Evolutionary conservation across 2,888 invertebrate genomes (phyloP), one percentile per base, ranked within the genome.

Genomic region (Exocentrus adspersus): DNA sequence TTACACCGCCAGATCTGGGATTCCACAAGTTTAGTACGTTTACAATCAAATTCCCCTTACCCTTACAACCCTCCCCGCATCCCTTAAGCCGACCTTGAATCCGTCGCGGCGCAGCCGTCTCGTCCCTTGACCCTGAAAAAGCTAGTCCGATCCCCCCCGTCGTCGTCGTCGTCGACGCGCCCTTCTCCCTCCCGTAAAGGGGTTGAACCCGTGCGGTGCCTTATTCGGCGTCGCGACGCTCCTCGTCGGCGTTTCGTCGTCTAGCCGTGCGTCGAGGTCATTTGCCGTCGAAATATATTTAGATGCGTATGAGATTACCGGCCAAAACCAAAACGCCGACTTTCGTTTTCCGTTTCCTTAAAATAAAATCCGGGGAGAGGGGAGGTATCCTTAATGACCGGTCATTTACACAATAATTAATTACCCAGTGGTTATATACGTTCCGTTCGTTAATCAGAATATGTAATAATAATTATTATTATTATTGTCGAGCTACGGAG

Each of bases 231-330:
- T 65, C 65, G 68, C 60, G 65, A 65, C 62, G 63, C 58, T 50
- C 54, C 43, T n/a, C n/a, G n/a, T n/a, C 32, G 20, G 32, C 52
- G 37, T 45, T 52, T 41, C 24, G 42, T 46, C 65, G 61, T 60
- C 66, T 66, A 62, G 60, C 60, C 62, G 60, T 54, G 54, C 54
- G 62, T 62, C 65, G 75, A 73, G 74, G 75, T 75, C 75, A 71
- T 73, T 74, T 74, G 73, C 74, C 75, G 72, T 32, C 20, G n/a
- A 20, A 51, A 37, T 51, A 51, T 51, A 51, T 51, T 51, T 51
- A 51, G 51, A 51, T 51, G 51, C 51, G 51, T 51, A 51, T 51
- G 19, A 17, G 32, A 51, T 50, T 48, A 48, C 37, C 19, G 30
- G 32, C 10, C 32, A n/a, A n/a, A n/a, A n/a, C n/a, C n/a, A n/a